A percentile compares a stretch with the other conserved stretches of the same genome.
Evolutionary conservation across 2,113 vertebrate species (phyloP).

Genomic region (Anarhynchus alexandrinus): DNA sequence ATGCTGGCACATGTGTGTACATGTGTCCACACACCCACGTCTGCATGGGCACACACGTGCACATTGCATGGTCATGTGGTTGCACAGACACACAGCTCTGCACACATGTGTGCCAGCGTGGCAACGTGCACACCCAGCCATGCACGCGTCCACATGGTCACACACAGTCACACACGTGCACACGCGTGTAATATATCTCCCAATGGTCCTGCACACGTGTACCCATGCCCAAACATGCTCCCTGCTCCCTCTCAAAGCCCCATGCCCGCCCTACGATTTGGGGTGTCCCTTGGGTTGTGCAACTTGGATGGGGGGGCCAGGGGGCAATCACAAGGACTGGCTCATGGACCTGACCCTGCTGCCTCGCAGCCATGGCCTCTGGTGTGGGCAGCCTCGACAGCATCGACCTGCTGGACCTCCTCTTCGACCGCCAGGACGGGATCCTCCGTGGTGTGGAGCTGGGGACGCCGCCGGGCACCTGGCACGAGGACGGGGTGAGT

Average conservation of each 20-base stretch:
- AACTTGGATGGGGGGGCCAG: neutral
- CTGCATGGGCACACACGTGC: neutral
- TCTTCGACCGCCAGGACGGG: slow-evolving; percentile 88
- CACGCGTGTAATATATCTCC: fast-evolving
- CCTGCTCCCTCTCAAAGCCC: neutral
- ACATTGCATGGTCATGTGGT: fast-evolving
- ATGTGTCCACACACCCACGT: neutral
- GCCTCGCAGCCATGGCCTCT: slow-evolving; percentile 33
- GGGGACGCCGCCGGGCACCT: slow-evolving; percentile 41
- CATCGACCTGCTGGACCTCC: slow-evolving; percentile 86
- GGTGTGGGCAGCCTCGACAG: slow-evolving; percentile 51
- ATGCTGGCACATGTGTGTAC: no score
- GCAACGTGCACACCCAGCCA: neutral
- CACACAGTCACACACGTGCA: fast-evolving
- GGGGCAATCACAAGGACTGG: fast-evolving
- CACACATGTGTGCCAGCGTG: neutral
- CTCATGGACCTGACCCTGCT: neutral
- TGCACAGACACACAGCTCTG: neutral
- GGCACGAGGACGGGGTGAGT: slow-evolving; percentile 77
- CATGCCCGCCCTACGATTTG: fast-evolving
- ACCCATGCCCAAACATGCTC: neutral
- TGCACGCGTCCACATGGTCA: fast-evolving
- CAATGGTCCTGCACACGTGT: fast-evolving
- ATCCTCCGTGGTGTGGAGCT: slow-evolving; percentile 80
- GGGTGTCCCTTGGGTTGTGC: neutral